Base-by-base conservation (phyloP, 1,140 invertebrate genomes). In the Orius insidiosus region DNA sequence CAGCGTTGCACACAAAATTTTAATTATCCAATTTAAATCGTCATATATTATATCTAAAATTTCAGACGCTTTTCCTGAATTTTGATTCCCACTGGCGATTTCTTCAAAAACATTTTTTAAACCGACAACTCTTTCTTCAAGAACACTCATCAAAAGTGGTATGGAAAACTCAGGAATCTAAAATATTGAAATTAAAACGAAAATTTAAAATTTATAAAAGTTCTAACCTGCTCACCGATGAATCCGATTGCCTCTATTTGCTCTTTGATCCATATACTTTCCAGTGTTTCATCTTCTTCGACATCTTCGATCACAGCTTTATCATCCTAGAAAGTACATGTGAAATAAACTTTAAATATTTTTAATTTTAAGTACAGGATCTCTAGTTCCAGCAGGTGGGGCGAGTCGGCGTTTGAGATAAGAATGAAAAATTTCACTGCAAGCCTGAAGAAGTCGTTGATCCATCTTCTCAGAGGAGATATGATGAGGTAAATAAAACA, bases 251-350 rank as follows among this genome's bases (percentile, higher is more conserved):
- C 64, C 60, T 75, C 70, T 18, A 86, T 59, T 54, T 83, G 76
- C 52, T 80, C 74, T 48, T 71, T 69, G 58, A 72, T 84, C 58
- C 71, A 74, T 5, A 69, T 69, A 48, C 72, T 60, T 58, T 85
- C 81, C 57, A 72, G 68, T 55, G 82, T 78, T 58, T 84, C 80
- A 14, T 63, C 63, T 51, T 76, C 74, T 54, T 79, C 72, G 42
- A 76, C 68, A 52, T 80, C 75, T 50, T 75, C 70, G 9, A 65
- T 60, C 16, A n/a, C n/a, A n/a, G n/a, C 64, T 56, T 38, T 16
- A 52, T 24, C 24, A 4, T 24, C 24, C 24, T 24, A 24, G n/a
- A n/a, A n/a, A n/a, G n/a, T n/a, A n/a, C n/a, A n/a, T n/a, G n/a
- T n/a, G n/a, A n/a, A n/a, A n/a, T n/a, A n/a, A n/a, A n/a, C n/a